These are phyloP conservation scores for Ranitomeya imitator DNA, from an alignment of 2,113 vertebrate genomes.

Conservation along the genomic window DNA sequence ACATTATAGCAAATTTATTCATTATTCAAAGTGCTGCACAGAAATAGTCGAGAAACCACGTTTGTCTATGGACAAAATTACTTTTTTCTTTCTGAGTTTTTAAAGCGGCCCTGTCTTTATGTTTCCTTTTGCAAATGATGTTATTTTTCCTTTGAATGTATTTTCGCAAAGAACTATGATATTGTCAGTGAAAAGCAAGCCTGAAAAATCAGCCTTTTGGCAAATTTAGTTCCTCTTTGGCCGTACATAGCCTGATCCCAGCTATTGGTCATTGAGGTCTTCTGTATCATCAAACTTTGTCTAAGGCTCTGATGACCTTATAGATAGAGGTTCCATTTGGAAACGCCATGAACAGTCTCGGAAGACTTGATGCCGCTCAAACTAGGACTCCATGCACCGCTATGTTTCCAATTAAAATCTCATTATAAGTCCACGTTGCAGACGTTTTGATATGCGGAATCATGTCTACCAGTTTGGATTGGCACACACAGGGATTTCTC, in stretches of 20 bases:
- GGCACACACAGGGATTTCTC: too few species aligned
- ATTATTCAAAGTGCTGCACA: slow-evolving; percentile 55
- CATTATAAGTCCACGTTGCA: too few species aligned
- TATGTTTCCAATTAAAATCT: too few species aligned
- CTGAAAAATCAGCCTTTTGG: background rate
- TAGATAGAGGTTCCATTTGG: background rate
- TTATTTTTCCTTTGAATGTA: background rate
- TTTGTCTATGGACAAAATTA: slow-evolving; percentile 42
- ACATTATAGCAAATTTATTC: slow-evolving; percentile 57
- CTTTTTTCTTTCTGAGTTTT: slow-evolving; percentile 5
- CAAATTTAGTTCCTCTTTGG: background rate
- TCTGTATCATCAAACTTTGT: background rate
- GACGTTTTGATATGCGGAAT: too few species aligned
- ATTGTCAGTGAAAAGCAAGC: background rate
- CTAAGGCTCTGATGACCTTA: too few species aligned
- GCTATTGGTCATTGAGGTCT: background rate
- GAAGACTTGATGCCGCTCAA: background rate
- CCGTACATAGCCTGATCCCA: background rate
- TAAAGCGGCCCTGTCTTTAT: background rate
- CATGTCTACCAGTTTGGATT: too few species aligned
- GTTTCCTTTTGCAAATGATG: background rate
- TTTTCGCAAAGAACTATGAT: background rate
- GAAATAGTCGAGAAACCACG: slow-evolving; percentile 21
- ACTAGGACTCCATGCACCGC: too few species aligned
- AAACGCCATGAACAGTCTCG: background rate